Percentiles rank a stretch among this genome's conserved stretches.
Conservation (phyloP, 2,113 vertebrate genomes). For the Pseudorectes ferrugineus region DNA sequence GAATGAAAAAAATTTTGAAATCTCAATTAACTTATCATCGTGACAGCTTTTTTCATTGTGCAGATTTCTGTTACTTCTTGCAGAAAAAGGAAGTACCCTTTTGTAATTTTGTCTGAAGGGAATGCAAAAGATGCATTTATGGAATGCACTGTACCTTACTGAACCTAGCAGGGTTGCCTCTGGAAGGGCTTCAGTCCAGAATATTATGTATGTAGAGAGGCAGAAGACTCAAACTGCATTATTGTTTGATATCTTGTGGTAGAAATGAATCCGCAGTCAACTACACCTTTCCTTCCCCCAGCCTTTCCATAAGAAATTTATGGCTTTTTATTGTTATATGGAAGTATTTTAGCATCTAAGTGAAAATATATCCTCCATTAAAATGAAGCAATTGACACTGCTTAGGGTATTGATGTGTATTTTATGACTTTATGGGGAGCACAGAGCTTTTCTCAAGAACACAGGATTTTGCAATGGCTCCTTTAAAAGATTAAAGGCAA, state of each 20-base stretch:
- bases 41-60: constrained; percentile 13
- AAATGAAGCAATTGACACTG: not conserved
- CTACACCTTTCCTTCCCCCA: not conserved
- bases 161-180: not conserved
- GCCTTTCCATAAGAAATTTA: not conserved
- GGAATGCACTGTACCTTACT: not conserved
- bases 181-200: not conserved
- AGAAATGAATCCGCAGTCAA: not conserved
- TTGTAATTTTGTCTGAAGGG: not conserved
- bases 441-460: not conserved
- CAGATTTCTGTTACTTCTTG: constrained; percentile 23
- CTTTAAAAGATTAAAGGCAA: constrained; percentile 1
- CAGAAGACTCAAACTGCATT: not conserved
- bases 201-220: not conserved
- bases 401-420: not conserved
- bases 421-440: not conserved
- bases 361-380: constrained; percentile 11
- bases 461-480: not conserved
- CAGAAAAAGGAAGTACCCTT: constrained; percentile 17
- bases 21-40: constrained; percentile 19
- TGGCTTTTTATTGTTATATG: not conserved
- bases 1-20: constrained; percentile 13
- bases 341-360: constrained; percentile 2
- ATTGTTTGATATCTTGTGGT: not conserved
- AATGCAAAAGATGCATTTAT: not conserved